Percentiles rank a stretch among this genome's conserved stretches.
Conservation (phyloP, 2,113 vertebrate species). For the Bostrychus sinensis region DNA sequence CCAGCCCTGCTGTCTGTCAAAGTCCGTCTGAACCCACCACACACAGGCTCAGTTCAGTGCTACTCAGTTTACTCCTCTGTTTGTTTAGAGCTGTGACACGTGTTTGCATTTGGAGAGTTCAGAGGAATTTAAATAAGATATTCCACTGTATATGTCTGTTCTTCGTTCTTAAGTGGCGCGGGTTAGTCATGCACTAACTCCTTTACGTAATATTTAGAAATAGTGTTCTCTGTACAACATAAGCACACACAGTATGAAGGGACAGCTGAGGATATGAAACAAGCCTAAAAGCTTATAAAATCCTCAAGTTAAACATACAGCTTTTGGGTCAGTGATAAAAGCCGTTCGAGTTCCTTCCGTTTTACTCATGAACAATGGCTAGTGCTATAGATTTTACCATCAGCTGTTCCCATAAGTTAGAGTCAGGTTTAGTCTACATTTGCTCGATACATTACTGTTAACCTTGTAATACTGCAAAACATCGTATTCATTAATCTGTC, state of each 20-base stretch:
- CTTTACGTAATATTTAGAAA: slow-evolving; percentile 16
- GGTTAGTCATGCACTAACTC: background rate
- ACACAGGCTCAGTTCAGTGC: slow-evolving; percentile 24
- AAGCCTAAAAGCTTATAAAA: slow-evolving; percentile 62
- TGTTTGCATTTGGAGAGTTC: slow-evolving; percentile 19
- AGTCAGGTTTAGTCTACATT: background rate
- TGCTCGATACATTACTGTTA: too few relatives aligned
- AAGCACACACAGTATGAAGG: slow-evolving; percentile 24
- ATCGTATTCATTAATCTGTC: too few relatives aligned
- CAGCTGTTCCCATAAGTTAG: background rate
- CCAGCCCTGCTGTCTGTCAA: slow-evolving; percentile 62
- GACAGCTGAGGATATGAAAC: slow-evolving; percentile 46
- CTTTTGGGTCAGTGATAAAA: slow-evolving; percentile 31
- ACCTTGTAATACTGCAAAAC: too few relatives aligned
- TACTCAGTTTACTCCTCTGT: background rate
- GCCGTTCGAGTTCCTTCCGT: slow-evolving; percentile 3
- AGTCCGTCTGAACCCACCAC: slow-evolving; percentile 29
- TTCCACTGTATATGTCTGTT: slow-evolving; percentile 50
- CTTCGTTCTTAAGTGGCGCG: background rate
- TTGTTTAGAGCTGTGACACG: slow-evolving; percentile 13
- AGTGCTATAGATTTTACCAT: background rate
- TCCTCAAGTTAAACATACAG: slow-evolving; percentile 32
- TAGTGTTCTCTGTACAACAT: slow-evolving; percentile 40
- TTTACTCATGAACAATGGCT: slow-evolving; percentile 20
- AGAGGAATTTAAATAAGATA: slow-evolving; percentile 11